phyloP scores from a whole-genome alignment of 2,888 invertebrate species.

The Andrena fulva region DNA sequence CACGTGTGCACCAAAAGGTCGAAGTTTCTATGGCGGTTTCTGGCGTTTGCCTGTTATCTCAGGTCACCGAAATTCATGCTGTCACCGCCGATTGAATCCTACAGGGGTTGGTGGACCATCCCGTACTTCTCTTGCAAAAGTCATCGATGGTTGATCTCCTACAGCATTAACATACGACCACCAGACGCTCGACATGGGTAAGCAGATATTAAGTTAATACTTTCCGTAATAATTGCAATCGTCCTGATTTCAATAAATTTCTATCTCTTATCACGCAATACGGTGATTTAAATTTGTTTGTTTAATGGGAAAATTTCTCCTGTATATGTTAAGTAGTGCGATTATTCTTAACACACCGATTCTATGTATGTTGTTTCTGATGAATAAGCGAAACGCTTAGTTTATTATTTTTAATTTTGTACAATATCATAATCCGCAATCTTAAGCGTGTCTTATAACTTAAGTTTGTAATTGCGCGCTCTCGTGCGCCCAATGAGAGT shows the following conservation, averaged over 20 bases:
- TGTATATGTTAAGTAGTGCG: not conserved
- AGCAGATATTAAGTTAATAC: conserved; percentile 43
- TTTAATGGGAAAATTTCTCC: not conserved
- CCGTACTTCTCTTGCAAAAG: conserved; percentile 94
- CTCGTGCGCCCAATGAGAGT: too few species aligned
- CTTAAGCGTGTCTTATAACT: too few species aligned
- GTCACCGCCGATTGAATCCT: conserved; percentile 87
- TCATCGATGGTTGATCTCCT: conserved; percentile 93
- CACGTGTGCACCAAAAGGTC: conserved; percentile 60
- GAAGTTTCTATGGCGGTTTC: conserved; percentile 78
- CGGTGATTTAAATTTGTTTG: not conserved
- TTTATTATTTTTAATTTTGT: too few species aligned
- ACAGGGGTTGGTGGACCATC: conserved; percentile 94
- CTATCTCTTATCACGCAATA: too few species aligned
- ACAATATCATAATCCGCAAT: too few species aligned
- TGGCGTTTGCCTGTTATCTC: conserved; percentile 77
- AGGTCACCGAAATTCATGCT: conserved; percentile 89
- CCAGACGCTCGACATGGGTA: conserved; percentile 76
- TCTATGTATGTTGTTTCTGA: too few species aligned
- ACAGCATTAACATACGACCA: conserved; percentile 87
- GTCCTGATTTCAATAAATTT: too few species aligned
- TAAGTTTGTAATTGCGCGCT: too few species aligned
- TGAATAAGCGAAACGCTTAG: too few species aligned
- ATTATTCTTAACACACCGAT: too few species aligned
- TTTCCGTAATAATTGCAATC: too few species aligned